Evolutionary conservation across 1,140 invertebrate species (phyloP), one percentile per base, ranked within the genome.

Genomic region (Epicauta chinensis): DNA sequence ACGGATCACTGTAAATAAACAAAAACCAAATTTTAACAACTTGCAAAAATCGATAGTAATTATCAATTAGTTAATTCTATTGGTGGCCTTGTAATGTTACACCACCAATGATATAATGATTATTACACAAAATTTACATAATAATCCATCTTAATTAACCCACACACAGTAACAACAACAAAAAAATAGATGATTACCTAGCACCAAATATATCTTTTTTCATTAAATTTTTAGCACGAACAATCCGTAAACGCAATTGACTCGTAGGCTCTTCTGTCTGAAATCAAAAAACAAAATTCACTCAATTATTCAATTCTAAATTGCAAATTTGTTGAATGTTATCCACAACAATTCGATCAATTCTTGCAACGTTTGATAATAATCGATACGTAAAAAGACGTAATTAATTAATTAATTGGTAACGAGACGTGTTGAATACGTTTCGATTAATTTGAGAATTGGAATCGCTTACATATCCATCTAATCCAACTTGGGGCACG

Each of bases 181-280:
- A 12, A 46, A 40, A 7, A 42, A 13, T 37, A 12, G 47, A 14
- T 39, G 69, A 71, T 75, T 74, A 92, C 90, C 89, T 94, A 60
- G 93, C 93, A 65, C 95, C 95, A 81, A 98, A 98, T 63, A 98
- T 97, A 71, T 98, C 95, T 74, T 97, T 98, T 70, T 95, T 96
- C 17, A 94, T 93, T 65, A 98, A 76, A 61, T 91, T 85, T 71
- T 89, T 85, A 23, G 92, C 94, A 62, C 84, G 83, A 51, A 94
- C 79, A 44, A 97, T 85, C 71, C 82, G 86, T 62, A 93, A 75
- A 60, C 88, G 81, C 63, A 93, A 72, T 67, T 86, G 79, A 70
- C 79, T 84, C 62, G 83, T 82, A 56, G 80, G 78, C 63, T 86
- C 83, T 68, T 86, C 83, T 70, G 79, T 81, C 86, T 89, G 73